These are phyloP conservation scores for Idris sp. DNA, from an alignment of 1,140 invertebrate genomes.

Conservation along the genomic window DNA sequence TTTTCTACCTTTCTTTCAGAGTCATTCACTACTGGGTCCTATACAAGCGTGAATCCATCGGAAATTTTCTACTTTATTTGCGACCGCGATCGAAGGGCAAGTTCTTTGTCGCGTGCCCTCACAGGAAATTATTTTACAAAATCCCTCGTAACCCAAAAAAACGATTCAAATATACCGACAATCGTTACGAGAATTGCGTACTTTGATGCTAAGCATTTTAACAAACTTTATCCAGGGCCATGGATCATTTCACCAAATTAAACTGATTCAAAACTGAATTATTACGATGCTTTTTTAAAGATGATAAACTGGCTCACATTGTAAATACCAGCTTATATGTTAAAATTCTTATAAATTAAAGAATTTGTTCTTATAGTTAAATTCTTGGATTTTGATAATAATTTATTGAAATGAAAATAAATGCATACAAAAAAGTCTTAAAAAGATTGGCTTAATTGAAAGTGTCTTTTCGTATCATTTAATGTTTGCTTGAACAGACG, in stretches of 20 bases:
- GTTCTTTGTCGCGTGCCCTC: constrained; percentile 57
- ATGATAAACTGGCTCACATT: too few relatives aligned
- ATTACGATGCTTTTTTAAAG: too few relatives aligned
- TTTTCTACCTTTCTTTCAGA: constrained; percentile 46
- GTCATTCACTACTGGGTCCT: constrained; percentile 56
- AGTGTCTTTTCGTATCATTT: constrained; percentile 20
- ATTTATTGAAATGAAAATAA: too few relatives aligned
- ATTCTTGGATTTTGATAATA: too few relatives aligned
- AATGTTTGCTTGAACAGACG: constrained; percentile 16
- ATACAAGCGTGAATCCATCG: constrained; percentile 43
- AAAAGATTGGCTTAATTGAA: too few relatives aligned
- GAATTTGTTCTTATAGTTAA: too few relatives aligned
- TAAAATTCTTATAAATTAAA: too few relatives aligned
- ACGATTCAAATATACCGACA: constrained; percentile 45
- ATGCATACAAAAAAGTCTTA: too few relatives aligned
- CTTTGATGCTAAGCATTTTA: constrained; percentile 44
- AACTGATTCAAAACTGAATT: constrained; percentile 14
- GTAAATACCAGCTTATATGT: too few relatives aligned
- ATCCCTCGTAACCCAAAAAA: constrained; percentile 34
- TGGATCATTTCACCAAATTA: constrained; percentile 13
- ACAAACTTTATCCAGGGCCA: constrained; percentile 36
- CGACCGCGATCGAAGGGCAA: constrained; percentile 43
- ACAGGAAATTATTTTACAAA: constrained; percentile 47
- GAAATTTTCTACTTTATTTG: constrained; percentile 61
- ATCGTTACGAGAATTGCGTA: constrained; percentile 41